Base-by-base conservation (phyloP, 2,888 invertebrate species). In the Venusia cambrica region DNA sequence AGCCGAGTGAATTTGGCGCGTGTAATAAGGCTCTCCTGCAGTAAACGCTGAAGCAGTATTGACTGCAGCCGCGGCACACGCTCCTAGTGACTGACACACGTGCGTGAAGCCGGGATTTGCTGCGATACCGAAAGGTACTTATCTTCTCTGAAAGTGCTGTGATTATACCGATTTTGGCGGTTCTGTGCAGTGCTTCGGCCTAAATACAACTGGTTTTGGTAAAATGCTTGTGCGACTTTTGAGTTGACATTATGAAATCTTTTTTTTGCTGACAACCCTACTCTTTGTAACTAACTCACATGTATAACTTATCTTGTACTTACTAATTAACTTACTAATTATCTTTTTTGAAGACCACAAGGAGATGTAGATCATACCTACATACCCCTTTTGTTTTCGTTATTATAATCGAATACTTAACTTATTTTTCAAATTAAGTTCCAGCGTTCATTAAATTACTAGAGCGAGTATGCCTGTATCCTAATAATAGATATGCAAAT, bases 21-120 rank as follows among this genome's bases (percentile, higher is more conserved):
- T 48, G 57, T 62, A 49, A 57, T 50, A 47, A 51, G 53, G 50
- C 45, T 62, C 51, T 22, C 26, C 22, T 28, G 19, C 35, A 35
- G 57, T 50, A 20, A 50, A 51, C 52, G 52, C 45, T 59, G 45
- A 47, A 43, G 44, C 66, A 68, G 66, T 71, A 49, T 50, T 58
- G 62, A 62, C 59, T 52, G 65, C 56, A 63, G 60, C 57, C 70
- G 62, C 54, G 49, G 38, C 48, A 62, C 57, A 60, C 61, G 70
- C 55, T 59, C 51, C 45, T 53, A 55, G 55, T 46, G 48, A 46
- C 46, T 53, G 55, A 60, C 53, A 49, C 38, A 42, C 48, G 38
- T 60, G 60, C 65, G 65, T 63, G 20, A 32, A 34, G 27, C 46
- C 58, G 58, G 54, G 55, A 47, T 34, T 41, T 35, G 38, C 37